Base-by-base conservation (phyloP, 2,113 vertebrate species). In the Sorex fumeus region DNA sequence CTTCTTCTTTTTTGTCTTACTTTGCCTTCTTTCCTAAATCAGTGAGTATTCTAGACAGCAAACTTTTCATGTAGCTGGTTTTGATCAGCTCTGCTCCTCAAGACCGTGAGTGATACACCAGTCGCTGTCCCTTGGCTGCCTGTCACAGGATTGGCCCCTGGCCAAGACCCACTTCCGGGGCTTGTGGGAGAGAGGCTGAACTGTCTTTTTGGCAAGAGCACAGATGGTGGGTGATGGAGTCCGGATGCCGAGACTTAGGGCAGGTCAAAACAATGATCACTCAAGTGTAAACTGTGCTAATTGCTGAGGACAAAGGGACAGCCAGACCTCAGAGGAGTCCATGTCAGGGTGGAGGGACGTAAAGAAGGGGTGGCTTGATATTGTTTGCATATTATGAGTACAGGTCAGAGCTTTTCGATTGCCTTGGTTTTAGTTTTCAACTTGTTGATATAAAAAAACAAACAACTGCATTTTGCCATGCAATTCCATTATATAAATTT, bases 161-260 rank as follows among this genome's bases (percentile, higher is more conserved):
- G 95, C 96, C 96, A 97, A 97, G 77, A 69, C 86, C 72, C 83
- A 94, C 95, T 96, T 97, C 95, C 80, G 69, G 93, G 23, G 67
- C 72, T 93, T 83, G 62, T 86, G 84, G 84, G 78, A 90, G 93
- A 94, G 95, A 75, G 19, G 74, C 92, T 95, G 82, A 87, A 83
- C 32, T 13, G 86, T 88, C 83, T 84, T 84, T 91, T 91, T 84
- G 93, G 89, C 91, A 69, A 34, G 69, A 36, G 92, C 88, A 88
- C 96, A 97, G 96, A 96, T 96, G 96, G 96, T 90, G 88, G 88
- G 95, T 95, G 96, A 97, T 95, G 92, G 93, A 88, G 95, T 80
- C 95, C 91, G 93, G 96, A 97, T 96, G 95, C 95, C 62, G 92
- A 81, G 95, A 96, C 93, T 97, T 88, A 96, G 91, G 72, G 92